Conservation (phyloP, 2,797 vertebrate genomes). For the Cyclopterus lumpus region DNA sequence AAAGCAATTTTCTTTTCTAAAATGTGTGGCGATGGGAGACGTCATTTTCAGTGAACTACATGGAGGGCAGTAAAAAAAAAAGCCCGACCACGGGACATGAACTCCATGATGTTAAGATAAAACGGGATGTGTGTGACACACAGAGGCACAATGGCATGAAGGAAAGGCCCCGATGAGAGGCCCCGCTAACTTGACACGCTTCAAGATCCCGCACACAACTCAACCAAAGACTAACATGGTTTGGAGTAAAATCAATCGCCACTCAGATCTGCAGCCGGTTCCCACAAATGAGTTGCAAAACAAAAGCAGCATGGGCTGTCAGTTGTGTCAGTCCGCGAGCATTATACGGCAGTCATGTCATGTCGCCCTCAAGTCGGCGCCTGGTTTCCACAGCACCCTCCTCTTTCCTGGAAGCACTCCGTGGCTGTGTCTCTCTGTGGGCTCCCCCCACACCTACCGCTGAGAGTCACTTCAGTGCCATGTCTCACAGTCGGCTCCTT, state of each 20-base stretch:
- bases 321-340: constrained; percentile 40
- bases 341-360: too few relatives aligned
- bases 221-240: not conserved
- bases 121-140: not conserved
- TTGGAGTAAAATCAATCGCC: constrained; percentile 10
- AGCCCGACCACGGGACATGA: not conserved
- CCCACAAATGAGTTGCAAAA: constrained; percentile 40
- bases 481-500: constrained; percentile 43
- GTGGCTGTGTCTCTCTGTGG: constrained; percentile 39
- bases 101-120: not conserved
- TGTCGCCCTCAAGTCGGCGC: constrained; percentile 49
- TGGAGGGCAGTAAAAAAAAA: constrained; percentile 14
- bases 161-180: not conserved
- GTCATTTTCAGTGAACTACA: constrained; percentile 3
- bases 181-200: not conserved
- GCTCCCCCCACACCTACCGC: constrained; percentile 40
- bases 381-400: constrained; percentile 36
- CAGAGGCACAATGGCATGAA: not conserved
- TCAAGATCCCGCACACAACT: not conserved
- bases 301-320: constrained; percentile 40
- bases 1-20: constrained; percentile 5
- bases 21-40: constrained; percentile 6
- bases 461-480: constrained; percentile 58
- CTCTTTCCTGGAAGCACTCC: constrained; percentile 38
- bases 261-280: constrained; percentile 20